phyloP scores from a whole-genome alignment of 1,140 invertebrate species.

The Arion vulgaris region DNA sequence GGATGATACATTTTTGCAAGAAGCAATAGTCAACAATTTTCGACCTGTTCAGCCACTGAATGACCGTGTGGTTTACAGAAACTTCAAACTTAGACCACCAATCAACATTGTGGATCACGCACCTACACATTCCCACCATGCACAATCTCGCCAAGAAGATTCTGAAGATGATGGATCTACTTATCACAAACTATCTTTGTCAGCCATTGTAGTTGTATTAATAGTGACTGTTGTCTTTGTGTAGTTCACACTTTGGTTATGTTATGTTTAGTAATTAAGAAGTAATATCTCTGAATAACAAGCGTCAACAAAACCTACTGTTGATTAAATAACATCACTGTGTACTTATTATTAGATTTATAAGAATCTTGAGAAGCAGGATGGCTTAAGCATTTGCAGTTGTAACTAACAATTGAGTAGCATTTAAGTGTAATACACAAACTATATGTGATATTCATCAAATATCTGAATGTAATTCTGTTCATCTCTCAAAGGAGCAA shows the following conservation, averaged over 20 bases:
- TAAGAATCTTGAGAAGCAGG: too few species aligned
- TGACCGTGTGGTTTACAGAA: constrained; percentile 55
- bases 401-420: too few species aligned
- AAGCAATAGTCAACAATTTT: constrained; percentile 62
- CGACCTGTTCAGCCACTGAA: constrained; percentile 64
- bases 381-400: too few species aligned
- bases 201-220: background rate
- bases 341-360: too few species aligned
- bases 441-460: too few species aligned
- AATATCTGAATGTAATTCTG: too few species aligned
- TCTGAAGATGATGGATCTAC: background rate
- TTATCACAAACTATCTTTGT: background rate
- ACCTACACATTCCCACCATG: background rate
- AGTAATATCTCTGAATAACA: too few species aligned
- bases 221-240: background rate
- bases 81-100: constrained; percentile 48
- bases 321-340: too few species aligned
- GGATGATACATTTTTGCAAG: constrained; percentile 43
- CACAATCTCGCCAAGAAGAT: background rate
- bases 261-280: too few species aligned
- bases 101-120: background rate
- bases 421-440: too few species aligned
- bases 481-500: too few species aligned
- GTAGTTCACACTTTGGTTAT: background rate
- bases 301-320: too few species aligned